Conservation (phyloP, 2,888 invertebrate species). For the Rotaria magnacalcarata region DNA sequence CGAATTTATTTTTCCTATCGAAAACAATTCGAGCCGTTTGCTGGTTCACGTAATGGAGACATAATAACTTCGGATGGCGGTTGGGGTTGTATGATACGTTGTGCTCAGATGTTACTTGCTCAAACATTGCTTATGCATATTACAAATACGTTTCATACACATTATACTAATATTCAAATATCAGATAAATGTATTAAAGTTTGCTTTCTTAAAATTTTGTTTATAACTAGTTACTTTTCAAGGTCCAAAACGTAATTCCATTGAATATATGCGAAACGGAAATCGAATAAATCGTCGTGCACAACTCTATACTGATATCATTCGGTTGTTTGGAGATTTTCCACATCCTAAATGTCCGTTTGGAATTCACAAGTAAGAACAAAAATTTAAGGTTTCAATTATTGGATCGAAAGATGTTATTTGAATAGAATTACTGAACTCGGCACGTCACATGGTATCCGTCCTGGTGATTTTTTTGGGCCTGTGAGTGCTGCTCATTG, state of each 20-base stretch:
- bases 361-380: constrained; percentile 37
- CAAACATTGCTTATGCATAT: constrained; percentile 54
- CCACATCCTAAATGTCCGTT: constrained; percentile 44
- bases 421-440: constrained; percentile 23
- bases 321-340: constrained; percentile 42
- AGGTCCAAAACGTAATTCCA: constrained; percentile 22
- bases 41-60: constrained; percentile 38
- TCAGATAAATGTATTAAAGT: constrained; percentile 66
- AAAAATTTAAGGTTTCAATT: too few species aligned
- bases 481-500: neutral
- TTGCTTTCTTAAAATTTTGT: neutral
- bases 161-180: neutral
- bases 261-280: neutral
- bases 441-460: neutral
- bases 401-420: too few species aligned
- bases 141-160: neutral
- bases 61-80: constrained; percentile 41
- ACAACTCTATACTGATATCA: constrained; percentile 37
- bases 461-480: constrained; percentile 25
- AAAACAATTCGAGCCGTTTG: constrained; percentile 41
- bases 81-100: constrained; percentile 47
- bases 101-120: constrained; percentile 46
- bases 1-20: constrained; percentile 46
- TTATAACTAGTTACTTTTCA: neutral
- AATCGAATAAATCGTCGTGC: neutral